phyloP scores from a whole-genome alignment of 2,113 vertebrate species.

The Elephantulus edwardii region DNA sequence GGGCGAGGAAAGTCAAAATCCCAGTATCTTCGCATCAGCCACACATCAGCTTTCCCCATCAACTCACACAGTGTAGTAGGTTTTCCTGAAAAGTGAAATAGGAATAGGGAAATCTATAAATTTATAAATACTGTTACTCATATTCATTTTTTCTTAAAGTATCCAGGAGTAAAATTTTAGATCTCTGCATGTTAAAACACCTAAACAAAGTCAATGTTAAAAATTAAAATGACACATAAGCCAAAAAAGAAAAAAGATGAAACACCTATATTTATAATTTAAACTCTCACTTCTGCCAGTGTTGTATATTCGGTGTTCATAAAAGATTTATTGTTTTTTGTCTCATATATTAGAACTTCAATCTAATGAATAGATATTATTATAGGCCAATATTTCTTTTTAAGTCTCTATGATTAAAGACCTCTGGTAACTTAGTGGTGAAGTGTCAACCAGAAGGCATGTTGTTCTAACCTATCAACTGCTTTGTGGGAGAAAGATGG shows the following conservation, averaged over 20 bases:
- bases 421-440: too few species aligned
- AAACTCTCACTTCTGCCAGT: too few species aligned
- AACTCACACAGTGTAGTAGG: slow-evolving; percentile 86
- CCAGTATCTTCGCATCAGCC: slow-evolving; percentile 91
- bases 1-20: slow-evolving; percentile 90
- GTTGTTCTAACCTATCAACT: too few species aligned
- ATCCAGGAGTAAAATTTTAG: neutral
- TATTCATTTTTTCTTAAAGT: neutral
- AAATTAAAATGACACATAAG: neutral
- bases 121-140: neutral
- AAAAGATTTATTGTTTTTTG: neutral
- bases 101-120: neutral
- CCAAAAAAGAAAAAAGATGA: neutral
- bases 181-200: neutral
- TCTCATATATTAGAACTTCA: neutral
- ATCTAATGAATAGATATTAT: neutral
- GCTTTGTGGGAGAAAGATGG: too few species aligned
- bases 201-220: neutral
- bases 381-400: neutral
- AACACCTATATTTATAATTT: too few species aligned
- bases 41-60: slow-evolving; percentile 88
- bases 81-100: slow-evolving; percentile 78
- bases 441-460: too few species aligned
- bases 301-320: neutral
- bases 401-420: neutral